phyloP scores from a whole-genome alignment of 2,797 vertebrate genomes.

The Distichodus sexfasciatus region DNA sequence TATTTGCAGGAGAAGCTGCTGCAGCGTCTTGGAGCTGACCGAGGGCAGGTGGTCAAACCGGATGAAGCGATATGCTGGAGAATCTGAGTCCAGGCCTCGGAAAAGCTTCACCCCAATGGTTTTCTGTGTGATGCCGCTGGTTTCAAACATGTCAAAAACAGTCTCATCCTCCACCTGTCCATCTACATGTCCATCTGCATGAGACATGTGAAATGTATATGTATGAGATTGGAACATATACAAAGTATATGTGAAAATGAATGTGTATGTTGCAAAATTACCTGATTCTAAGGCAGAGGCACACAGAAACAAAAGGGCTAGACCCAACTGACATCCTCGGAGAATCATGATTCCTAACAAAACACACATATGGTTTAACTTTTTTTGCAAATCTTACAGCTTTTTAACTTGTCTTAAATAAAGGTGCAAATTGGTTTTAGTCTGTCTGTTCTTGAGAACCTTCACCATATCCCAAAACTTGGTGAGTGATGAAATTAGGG shows the following conservation, averaged over 20 bases:
- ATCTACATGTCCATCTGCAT: conserved; percentile 82
- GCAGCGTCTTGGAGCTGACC: conserved; percentile 74
- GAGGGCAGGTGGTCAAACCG: conserved; percentile 93
- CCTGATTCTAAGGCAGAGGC: conserved; percentile 75
- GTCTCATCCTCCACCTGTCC: conserved; percentile 80
- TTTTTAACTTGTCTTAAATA: not conserved
- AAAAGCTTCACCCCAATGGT: conserved; percentile 93
- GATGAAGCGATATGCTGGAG: conserved; percentile 90
- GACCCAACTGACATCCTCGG: conserved; percentile 72
- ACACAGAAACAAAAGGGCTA: conserved; percentile 74
- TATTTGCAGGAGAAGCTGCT: conserved; percentile 78
- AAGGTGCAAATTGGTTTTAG: not conserved
- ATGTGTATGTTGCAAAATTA: too few relatives aligned
- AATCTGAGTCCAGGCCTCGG: conserved; percentile 79
- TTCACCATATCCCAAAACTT: too few relatives aligned
- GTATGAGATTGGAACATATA: not conserved
- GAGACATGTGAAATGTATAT: not conserved
- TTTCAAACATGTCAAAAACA: conserved; percentile 88
- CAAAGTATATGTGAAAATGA: too few relatives aligned
- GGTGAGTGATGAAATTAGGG: too few relatives aligned
- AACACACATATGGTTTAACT: conserved; percentile 20
- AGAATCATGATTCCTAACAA: conserved; percentile 78
- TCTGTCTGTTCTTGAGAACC: not conserved
- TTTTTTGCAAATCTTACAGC: not conserved
- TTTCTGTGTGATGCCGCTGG: conserved; percentile 89